Percentiles rank a stretch among this genome's conserved stretches.
Conservation (phyloP, 2,797 vertebrate genomes). For the Etheostoma perlongum region DNA sequence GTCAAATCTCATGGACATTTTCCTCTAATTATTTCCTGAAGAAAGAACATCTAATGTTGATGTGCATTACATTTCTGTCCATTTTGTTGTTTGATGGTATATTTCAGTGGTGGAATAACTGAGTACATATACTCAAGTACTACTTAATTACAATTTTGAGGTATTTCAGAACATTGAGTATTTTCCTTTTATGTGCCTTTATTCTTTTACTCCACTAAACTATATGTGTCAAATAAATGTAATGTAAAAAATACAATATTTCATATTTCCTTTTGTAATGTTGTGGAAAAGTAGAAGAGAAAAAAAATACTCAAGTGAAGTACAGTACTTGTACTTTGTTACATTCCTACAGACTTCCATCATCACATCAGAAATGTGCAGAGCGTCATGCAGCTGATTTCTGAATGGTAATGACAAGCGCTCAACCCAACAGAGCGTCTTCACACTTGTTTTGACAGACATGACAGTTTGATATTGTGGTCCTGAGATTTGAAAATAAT, state of each 20-base stretch:
- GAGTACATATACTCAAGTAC: neutral
- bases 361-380: neutral
- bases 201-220: neutral
- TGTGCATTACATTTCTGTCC: neutral
- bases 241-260: neutral
- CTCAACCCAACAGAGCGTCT: constrained; percentile 6
- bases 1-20: constrained; percentile 23
- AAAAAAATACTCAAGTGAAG: neutral
- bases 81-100: neutral
- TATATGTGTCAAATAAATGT: neutral
- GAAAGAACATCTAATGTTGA: neutral
- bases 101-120: constrained; percentile 1
- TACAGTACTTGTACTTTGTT: neutral
- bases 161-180: neutral
- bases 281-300: neutral
- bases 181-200: too few species aligned
- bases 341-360: neutral
- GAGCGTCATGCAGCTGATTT: neutral
- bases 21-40: constrained; percentile 14
- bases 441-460: constrained; percentile 12
- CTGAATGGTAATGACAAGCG: neutral
- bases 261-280: neutral
- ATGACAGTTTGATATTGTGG: constrained; percentile 12
- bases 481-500: constrained; percentile 26
- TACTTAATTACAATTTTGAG: neutral